Evolutionary conservation across 2,797 vertebrate species (phyloP), one percentile per base, ranked within the genome.

Genomic region (Capromys pilorides): DNA sequence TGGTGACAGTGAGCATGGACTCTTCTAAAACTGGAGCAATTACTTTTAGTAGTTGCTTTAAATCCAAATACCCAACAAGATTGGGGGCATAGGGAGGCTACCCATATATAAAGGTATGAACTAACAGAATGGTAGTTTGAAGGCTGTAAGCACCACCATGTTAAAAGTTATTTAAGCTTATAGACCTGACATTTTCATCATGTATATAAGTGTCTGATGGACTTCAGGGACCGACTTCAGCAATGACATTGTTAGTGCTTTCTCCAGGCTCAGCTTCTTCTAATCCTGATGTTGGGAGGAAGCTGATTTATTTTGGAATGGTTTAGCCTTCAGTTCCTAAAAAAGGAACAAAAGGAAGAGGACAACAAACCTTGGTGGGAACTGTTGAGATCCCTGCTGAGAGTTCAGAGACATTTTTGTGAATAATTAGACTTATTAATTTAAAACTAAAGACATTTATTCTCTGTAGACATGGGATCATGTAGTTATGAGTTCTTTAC

Each of bases 401-500:
- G 31, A 66, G 80, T 33, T 88, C 62, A 78, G 21, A 24, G 36
- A 12, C 62, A 49, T 54, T 59, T 81, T 39, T 86, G 41, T 78
- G 61, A 91, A 57, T 86, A 73, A 57, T 92, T 91, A 62, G 19
- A 93, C 77, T 39, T 82, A 91, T 49, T 82, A 73, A 28, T 90
- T 39, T 69, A 39, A 81, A 93, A 93, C 91, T 51, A 85, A 90
- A 91, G 49, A 31, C 14, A 45, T 45, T 95, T 88, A 24, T 49
- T 79, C 69, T 66, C 80, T 64, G 14, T 31, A 41, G 13, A 26
- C 64, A 18, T 61, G 54, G 66, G 14, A 86, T 86, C 28, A 45
- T 82, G 13, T 1, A 61, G 33, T 61, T 94, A 62, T 22, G 26
- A 91, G 41, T 39, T 31, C 62, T 82, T 16, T 78, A 73, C 54